Conservation (phyloP, 2,113 vertebrate species). For the Connochaetes taurinus region DNA sequence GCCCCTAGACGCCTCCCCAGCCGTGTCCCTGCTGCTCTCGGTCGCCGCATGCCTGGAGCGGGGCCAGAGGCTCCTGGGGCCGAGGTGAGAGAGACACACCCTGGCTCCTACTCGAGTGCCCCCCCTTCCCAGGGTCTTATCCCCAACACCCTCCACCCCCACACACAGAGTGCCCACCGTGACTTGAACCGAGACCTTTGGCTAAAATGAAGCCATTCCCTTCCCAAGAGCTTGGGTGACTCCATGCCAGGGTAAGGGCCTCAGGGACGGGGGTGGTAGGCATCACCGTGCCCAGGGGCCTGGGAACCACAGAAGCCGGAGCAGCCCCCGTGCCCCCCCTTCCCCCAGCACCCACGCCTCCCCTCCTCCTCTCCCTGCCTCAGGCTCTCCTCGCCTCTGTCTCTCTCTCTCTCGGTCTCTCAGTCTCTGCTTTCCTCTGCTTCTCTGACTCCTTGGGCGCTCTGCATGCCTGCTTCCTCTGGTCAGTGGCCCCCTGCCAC, state of each 20-base stretch:
- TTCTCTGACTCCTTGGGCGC: background rate
- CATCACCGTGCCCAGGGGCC: background rate
- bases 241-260: background rate
- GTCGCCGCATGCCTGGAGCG: accelerated
- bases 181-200: accelerated
- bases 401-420: background rate
- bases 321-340: too few relatives aligned
- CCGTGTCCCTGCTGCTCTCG: accelerated
- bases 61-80: background rate
- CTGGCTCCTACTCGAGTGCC: accelerated
- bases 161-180: accelerated
- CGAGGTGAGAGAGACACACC: accelerated
- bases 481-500: too few relatives aligned
- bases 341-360: accelerated
- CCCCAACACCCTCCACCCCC: background rate
- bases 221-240: accelerated
- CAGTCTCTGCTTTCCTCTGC: background rate
- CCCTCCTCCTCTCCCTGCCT: too few relatives aligned
- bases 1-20: background rate
- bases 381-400: accelerated
- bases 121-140: background rate
- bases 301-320: too few relatives aligned
- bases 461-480: background rate
- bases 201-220: too few relatives aligned
- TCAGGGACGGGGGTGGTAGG: accelerated